These are phyloP conservation scores for Mycogona germanica DNA, from an alignment of 2,888 invertebrate genomes.

Conservation along the genomic window DNA sequence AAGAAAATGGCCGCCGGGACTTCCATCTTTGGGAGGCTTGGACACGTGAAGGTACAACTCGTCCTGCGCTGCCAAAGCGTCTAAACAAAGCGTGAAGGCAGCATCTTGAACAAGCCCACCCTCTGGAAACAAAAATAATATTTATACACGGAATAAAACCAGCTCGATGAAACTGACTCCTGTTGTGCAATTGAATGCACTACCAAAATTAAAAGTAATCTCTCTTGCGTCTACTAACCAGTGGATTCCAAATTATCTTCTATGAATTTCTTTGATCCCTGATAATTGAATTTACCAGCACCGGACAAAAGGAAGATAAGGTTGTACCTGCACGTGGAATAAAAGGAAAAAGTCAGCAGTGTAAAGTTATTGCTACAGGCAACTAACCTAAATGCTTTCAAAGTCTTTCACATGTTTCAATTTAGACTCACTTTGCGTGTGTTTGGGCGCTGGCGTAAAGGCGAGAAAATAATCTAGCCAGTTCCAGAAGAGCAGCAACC, in stretches of 20 bases:
- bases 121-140: conserved; percentile 16
- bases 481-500: conserved; percentile 70
- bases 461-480: conserved; percentile 75
- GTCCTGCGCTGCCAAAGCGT: conserved; percentile 48
- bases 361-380: background rate
- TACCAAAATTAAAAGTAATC: too few species aligned
- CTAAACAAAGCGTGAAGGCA: conserved; percentile 79
- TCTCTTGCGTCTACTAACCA: conserved; percentile 46
- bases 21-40: conserved; percentile 80
- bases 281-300: conserved; percentile 85
- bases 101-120: conserved; percentile 53
- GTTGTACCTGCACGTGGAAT: conserved; percentile 37
- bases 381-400: background rate
- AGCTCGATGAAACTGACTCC: background rate
- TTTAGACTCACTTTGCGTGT: conserved; percentile 34
- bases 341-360: conserved; percentile 3
- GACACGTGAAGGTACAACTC: conserved; percentile 83
- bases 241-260: conserved; percentile 83
- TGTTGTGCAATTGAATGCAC: background rate
- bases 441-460: conserved; percentile 63
- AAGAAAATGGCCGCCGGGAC: conserved; percentile 46
- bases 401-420: background rate
- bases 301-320: conserved; percentile 81
- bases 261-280: conserved; percentile 90
- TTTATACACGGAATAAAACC: too few species aligned